Percentiles rank a stretch among this genome's conserved stretches.
Evolutionary conservation across 2,888 invertebrate species (phyloP).

Genomic region (Caenorhabditis angaria): DNA sequence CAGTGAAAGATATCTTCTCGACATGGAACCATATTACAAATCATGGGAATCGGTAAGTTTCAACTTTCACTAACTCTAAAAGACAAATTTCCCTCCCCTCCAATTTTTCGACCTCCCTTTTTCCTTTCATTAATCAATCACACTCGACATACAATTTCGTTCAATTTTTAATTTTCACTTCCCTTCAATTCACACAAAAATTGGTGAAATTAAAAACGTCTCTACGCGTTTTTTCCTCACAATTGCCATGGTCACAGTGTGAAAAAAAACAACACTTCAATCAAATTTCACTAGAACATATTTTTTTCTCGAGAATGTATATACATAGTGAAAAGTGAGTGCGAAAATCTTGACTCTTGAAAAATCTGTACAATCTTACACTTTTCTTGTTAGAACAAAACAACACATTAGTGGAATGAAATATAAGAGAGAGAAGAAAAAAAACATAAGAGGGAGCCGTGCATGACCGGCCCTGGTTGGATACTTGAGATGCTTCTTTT

Average conservation of each 20-base stretch:
- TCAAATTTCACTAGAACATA: background rate
- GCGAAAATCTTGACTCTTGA: background rate
- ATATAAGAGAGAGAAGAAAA: background rate
- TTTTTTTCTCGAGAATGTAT: background rate
- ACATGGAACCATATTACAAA: conserved; percentile 89
- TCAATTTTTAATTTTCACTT: background rate
- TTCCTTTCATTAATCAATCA: conserved; percentile 3
- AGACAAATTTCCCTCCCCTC: too few relatives aligned
- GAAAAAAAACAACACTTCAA: background rate
- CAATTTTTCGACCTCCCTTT: background rate
- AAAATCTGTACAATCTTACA: background rate
- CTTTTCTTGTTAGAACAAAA: conserved; percentile 1
- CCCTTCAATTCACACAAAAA: background rate
- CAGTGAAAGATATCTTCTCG: conserved; percentile 91
- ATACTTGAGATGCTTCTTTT: background rate
- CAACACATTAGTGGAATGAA: too few relatives aligned
- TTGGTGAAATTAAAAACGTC: background rate
- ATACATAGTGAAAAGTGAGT: background rate
- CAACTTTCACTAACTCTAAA: background rate
- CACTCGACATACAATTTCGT: background rate
- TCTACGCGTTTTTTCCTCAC: background rate
- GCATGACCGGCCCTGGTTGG: background rate
- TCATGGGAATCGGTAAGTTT: conserved; percentile 79
- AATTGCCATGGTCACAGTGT: conserved; percentile 2
- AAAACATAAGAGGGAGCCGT: conserved; percentile 4